These are phyloP conservation scores for Lacanobia oleracea DNA, from an alignment of 2,888 invertebrate genomes.

Conservation along the genomic window DNA sequence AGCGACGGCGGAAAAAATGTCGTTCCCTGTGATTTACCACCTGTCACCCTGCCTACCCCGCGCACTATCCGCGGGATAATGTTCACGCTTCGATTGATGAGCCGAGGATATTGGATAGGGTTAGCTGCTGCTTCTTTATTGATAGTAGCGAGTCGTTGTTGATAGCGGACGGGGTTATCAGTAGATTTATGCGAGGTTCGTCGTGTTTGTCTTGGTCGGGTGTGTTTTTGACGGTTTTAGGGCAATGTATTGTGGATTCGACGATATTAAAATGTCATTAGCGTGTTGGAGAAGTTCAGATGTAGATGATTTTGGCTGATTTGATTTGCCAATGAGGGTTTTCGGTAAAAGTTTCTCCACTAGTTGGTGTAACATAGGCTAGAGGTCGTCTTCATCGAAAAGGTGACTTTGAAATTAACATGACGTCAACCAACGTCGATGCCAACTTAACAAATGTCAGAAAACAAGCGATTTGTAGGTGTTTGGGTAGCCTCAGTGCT, in stretches of 20 bases:
- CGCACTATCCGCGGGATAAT: slow-evolving; percentile 61
- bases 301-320: neutral
- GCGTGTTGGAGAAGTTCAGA: too few species aligned
- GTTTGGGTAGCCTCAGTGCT: too few species aligned
- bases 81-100: slow-evolving; percentile 67
- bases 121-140: slow-evolving; percentile 59
- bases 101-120: slow-evolving; percentile 63
- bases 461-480: too few species aligned
- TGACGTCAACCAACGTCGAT: too few species aligned
- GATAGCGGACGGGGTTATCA: slow-evolving; percentile 32
- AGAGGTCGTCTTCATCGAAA: too few species aligned
- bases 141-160: slow-evolving; percentile 53
- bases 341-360: too few species aligned
- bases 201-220: neutral
- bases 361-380: too few species aligned
- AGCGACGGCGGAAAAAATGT: slow-evolving; percentile 84
- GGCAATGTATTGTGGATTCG: neutral
- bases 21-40: slow-evolving; percentile 87
- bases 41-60: slow-evolving; percentile 67
- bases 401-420: too few species aligned
- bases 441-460: too few species aligned
- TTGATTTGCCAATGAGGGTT: too few species aligned
- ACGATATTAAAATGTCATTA: neutral
- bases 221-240: neutral
- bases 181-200: slow-evolving; percentile 36